Evolutionary conservation across 2,113 vertebrate genomes (phyloP), one percentile per base, ranked within the genome.

Genomic region (Apistogramma diplotaenia): DNA sequence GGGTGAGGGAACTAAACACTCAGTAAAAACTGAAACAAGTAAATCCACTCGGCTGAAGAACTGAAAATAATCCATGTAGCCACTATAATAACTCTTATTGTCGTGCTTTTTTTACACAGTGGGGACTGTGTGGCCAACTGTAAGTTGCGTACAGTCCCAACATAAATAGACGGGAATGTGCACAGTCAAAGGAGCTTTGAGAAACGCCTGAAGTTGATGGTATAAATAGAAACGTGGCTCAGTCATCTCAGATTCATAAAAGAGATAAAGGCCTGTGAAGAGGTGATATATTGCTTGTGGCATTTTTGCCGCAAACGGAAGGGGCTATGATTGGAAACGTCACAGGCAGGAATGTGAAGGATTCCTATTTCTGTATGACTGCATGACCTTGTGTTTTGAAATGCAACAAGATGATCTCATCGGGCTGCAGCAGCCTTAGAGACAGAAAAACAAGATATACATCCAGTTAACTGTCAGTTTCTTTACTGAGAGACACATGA

Each of bases 161-260:
- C 81, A 92, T 85, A 95, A 92, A 94, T 92, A 90, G 90, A 79
- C 2, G 2, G 87, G 92, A 93, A 94, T 94, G 89, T 92, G 86
- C 79, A 75, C 85, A 86, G 86, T 91, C 86, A 89, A 91, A 92
- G 87, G 85, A 84, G 87, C 89, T 86, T 81, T 65, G 82, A 80
- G 82, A 87, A 85, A 85, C 53, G 60, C 60, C 78, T 56, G 78
- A 54, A 62, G 16, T 15, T 8, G 23, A 5, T 2, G 80, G 78
- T 90, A 94, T 84, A 93, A 94, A 95, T 93, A 94, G 91, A 82
- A 76, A 58, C 43, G 16, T 74, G 81, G 81, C 76, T 81, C 89
- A 75, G 91, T 94, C 83, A 85, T 87, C 80, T 88, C 76, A 80
- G 84, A 93, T 92, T 87, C 84, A 87, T 89, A 85, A 92, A 89